Evolutionary conservation across 2,113 vertebrate genomes (phyloP).

Genomic region (Entomyzon cyanotis): DNA sequence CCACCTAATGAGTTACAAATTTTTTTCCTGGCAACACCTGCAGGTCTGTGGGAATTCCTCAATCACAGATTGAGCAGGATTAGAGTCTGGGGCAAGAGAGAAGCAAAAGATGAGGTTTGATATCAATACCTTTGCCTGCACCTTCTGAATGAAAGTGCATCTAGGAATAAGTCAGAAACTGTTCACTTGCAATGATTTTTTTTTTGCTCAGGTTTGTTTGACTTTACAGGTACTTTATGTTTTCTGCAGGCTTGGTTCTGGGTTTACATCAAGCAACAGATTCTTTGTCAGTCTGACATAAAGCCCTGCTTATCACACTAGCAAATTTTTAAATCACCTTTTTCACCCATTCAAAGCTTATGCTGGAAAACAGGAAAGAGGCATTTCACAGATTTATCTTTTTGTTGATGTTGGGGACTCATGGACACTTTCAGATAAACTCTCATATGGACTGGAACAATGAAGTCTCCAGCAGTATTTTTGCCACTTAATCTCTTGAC

Average conservation of each 20-base stretch:
- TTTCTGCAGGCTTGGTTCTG: not conserved
- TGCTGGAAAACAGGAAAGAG: not conserved
- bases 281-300: not conserved
- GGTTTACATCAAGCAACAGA: not conserved
- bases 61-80: not conserved
- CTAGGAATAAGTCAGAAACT: not conserved
- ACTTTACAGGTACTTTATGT: not conserved
- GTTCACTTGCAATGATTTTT: not conserved
- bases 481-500: not conserved
- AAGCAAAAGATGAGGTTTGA: not conserved
- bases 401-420: fast-evolving
- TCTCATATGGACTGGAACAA: not conserved
- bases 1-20: not conserved
- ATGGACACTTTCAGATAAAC: not conserved
- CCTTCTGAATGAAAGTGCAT: not conserved
- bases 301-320: not conserved
- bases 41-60: not conserved
- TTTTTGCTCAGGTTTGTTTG: not conserved
- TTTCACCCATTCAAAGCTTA: not conserved
- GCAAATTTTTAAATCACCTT: not conserved
- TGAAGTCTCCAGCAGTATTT: not conserved
- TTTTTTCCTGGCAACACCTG: not conserved
- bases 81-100: not conserved
- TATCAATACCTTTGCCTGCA: not conserved
- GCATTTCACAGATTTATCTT: not conserved